phyloP scores from a whole-genome alignment of 2,888 invertebrate species.

The Ochropacha duplaris region DNA sequence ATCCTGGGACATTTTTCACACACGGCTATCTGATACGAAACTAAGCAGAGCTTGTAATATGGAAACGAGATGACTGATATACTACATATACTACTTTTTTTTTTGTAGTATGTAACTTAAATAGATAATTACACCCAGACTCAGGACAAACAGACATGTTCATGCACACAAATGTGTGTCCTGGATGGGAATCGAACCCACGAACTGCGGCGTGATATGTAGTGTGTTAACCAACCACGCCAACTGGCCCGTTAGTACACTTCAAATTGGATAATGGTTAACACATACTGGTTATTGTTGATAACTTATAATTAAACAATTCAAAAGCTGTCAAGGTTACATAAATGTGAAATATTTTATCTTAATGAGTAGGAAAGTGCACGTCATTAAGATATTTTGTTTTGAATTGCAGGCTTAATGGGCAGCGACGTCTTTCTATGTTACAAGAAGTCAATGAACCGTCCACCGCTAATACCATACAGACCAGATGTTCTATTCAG shows the following conservation, averaged over 20 bases:
- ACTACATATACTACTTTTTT: too few species aligned
- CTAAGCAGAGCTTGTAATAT: too few species aligned
- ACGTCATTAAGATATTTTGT: slow-evolving; percentile 13
- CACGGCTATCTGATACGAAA: too few species aligned
- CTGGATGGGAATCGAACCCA: too few species aligned
- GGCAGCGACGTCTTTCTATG: slow-evolving; percentile 99
- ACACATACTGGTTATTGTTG: background rate
- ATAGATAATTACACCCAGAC: too few species aligned
- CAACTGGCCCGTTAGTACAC: background rate
- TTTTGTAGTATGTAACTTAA: too few species aligned
- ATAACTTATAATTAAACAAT: background rate
- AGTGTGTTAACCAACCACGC: too few species aligned
- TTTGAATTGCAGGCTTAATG: slow-evolving; percentile 84
- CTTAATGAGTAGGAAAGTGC: slow-evolving; percentile 6
- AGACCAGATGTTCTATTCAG: slow-evolving; percentile 92
- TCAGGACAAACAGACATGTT: too few species aligned
- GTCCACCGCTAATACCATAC: slow-evolving; percentile 96
- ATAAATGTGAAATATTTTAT: slow-evolving; percentile 10
- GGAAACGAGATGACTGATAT: too few species aligned
- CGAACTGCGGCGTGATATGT: too few species aligned
- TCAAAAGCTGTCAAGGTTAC: background rate
- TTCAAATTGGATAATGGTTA: background rate
- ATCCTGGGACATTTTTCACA: too few species aligned
- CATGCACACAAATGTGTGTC: too few species aligned
- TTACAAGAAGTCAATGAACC: slow-evolving; percentile 99